Conservation (phyloP, 92 coral and sea anemone genomes). For the Blastomussa wellsi region DNA sequence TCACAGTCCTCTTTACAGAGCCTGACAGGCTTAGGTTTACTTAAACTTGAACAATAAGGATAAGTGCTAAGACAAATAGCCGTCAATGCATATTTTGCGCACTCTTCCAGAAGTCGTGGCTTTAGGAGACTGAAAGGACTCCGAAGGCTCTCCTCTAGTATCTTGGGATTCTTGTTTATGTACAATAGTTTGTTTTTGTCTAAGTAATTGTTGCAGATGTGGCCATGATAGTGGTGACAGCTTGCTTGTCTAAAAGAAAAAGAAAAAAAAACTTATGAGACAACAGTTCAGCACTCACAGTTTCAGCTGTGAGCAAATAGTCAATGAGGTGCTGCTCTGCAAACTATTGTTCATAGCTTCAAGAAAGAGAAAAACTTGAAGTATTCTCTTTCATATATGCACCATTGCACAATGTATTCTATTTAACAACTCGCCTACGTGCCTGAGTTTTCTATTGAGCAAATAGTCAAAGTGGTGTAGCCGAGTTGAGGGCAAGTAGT, state of each 20-base stretch:
- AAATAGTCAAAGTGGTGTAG: too few relatives aligned
- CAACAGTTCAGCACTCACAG: too few relatives aligned
- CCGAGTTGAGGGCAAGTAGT: too few relatives aligned
- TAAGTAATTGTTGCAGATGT: conserved; percentile 68
- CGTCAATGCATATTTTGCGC: conserved; percentile 77
- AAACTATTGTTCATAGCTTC: too few relatives aligned
- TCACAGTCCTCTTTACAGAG: conserved; percentile 89
- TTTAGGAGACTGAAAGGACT: conserved; percentile 69
- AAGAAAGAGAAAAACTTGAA: too few relatives aligned
- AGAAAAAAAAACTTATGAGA: background rate
- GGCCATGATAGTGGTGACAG: conserved; percentile 92
- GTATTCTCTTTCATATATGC: too few relatives aligned
- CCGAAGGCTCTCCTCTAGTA: conserved; percentile 72
- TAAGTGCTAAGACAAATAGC: conserved; percentile 83
- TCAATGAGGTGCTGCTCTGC: too few relatives aligned
- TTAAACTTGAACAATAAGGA: conserved; percentile 78
- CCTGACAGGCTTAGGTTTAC: conserved; percentile 66
- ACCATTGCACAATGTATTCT: too few relatives aligned
- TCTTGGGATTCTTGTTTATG: conserved; percentile 70
- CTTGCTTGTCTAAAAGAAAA: conserved; percentile 63
- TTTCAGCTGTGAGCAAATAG: too few relatives aligned
- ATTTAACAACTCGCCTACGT: too few relatives aligned
- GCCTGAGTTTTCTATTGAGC: too few relatives aligned
- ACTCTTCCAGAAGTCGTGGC: conserved; percentile 65
- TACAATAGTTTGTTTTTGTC: conserved; percentile 81